Evolutionary conservation across 2,797 vertebrate genomes (phyloP).

Genomic region (Staurois parvus): DNA sequence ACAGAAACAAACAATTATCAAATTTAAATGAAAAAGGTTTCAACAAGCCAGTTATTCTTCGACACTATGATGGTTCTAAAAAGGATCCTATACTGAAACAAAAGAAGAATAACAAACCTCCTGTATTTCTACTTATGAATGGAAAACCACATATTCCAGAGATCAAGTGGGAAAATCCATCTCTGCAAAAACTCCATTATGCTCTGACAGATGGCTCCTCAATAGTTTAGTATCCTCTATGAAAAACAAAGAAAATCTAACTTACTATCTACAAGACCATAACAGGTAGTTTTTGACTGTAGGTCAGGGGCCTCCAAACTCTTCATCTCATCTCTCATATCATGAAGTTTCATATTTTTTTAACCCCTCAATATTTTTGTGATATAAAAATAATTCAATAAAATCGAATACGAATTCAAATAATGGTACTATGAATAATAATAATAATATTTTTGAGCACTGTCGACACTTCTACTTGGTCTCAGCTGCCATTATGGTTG

Average conservation of each 20-base stretch:
- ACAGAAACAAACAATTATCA: slow-evolving; percentile 72
- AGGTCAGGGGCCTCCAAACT: too few relatives aligned
- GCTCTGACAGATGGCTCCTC: slow-evolving; percentile 75
- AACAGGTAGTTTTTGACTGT: too few relatives aligned
- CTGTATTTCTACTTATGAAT: slow-evolving; percentile 60
- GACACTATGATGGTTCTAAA: slow-evolving; percentile 71
- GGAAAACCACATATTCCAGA: slow-evolving; percentile 68
- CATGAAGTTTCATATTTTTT: too few relatives aligned
- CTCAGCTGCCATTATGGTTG: too few relatives aligned
- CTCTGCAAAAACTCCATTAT: slow-evolving; percentile 75
- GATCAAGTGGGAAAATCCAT: slow-evolving; percentile 58
- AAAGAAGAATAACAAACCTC: slow-evolving; percentile 38
- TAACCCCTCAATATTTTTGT: too few relatives aligned
- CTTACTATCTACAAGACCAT: not conserved
- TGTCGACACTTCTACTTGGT: too few relatives aligned
- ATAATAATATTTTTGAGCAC: too few relatives aligned
- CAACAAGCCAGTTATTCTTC: slow-evolving; percentile 67
- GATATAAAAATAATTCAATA: too few relatives aligned
- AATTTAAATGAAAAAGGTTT: slow-evolving; percentile 65
- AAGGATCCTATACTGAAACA: slow-evolving; percentile 27
- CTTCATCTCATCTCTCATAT: too few relatives aligned
- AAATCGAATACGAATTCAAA: too few relatives aligned
- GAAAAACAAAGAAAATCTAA: not conserved
- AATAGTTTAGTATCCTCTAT: slow-evolving; percentile 79
- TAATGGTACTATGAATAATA: too few relatives aligned